phyloP scores from a whole-genome alignment of 2,113 vertebrate species.

The Sander vitreus region DNA sequence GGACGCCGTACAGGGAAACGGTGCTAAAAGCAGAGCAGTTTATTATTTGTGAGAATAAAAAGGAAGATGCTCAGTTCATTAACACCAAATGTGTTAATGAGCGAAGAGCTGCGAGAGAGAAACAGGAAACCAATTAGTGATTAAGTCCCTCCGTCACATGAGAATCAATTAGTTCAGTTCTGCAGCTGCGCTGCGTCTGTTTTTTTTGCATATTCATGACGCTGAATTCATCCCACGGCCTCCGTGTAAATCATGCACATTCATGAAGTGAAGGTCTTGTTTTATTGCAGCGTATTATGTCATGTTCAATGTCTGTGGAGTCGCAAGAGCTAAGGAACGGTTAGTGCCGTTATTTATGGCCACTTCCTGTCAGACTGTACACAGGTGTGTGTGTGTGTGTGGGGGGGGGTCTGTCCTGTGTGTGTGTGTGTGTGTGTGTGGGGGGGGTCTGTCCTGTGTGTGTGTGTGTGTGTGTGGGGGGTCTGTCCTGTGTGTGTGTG shows the following conservation, averaged over 20 bases:
- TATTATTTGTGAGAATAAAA: conserved; percentile 11
- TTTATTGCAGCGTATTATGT: conserved; percentile 83
- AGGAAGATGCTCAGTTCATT: conserved; percentile 77
- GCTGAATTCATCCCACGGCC: conserved; percentile 66
- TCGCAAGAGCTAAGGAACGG: conserved; percentile 27
- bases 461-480: not conserved
- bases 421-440: not conserved
- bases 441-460: not conserved
- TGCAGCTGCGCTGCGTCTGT: conserved; percentile 66
- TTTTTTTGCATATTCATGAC: conserved; percentile 82
- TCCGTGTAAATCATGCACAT: conserved; percentile 81
- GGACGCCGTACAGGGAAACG: too few relatives aligned
- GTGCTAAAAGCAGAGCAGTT: too few relatives aligned
- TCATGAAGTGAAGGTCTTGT: conserved; percentile 81
- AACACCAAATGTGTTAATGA: conserved; percentile 75
- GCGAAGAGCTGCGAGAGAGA: conserved; percentile 55
- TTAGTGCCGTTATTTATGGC: conserved; percentile 75
- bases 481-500: not conserved
- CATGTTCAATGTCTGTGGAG: conserved; percentile 80
- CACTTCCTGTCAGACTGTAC: conserved; percentile 65
- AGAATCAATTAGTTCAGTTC: conserved; percentile 69
- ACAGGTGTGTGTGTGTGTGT: conserved; percentile 38
- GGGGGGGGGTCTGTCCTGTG: not conserved
- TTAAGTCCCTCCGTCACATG: conserved; percentile 67
- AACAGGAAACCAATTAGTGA: conserved; percentile 76